Evolutionary conservation across 2,888 invertebrate genomes (phyloP).

Genomic region (Andrena haemorrhoa): DNA sequence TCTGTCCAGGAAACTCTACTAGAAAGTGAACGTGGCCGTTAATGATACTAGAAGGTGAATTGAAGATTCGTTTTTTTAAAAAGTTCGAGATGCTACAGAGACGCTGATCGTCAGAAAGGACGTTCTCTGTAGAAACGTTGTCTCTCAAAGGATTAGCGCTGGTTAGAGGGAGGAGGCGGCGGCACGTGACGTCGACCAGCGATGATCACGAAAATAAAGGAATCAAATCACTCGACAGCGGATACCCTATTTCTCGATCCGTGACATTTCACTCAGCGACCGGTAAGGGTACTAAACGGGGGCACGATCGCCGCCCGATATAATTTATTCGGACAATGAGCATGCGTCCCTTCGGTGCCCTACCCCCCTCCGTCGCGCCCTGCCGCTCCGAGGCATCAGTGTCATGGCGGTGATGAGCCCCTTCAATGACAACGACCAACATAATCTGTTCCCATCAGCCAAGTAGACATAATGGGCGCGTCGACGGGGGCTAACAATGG

Average conservation of each 20-base stretch:
- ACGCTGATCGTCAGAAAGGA: background rate
- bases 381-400: conserved; percentile 75
- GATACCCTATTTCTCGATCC: conserved; percentile 60
- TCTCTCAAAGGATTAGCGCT: conserved; percentile 12
- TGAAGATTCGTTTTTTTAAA: too few species aligned
- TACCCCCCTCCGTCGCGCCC: conserved; percentile 12
- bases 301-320: conserved; percentile 60
- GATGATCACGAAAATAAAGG: conserved; percentile 57
- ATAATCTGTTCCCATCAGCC: conserved; percentile 83
- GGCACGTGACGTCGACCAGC: conserved; percentile 46
- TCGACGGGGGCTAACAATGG: conserved; percentile 78
- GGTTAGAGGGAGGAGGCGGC: background rate
- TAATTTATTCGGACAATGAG: conserved; percentile 81
- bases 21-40: too few species aligned
- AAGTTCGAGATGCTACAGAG: background rate
- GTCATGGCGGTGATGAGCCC: conserved; percentile 81
- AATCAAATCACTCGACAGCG: conserved; percentile 58
- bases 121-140: background rate
- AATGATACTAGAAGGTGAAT: too few species aligned
- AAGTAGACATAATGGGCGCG: conserved; percentile 82
- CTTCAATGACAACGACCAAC: conserved; percentile 82
- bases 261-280: conserved; percentile 62
- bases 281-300: conserved; percentile 53
- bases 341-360: conserved; percentile 56
- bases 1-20: too few species aligned